Conservation (phyloP, 1,140 invertebrate species). For the Steinernema feltiae region DNA sequence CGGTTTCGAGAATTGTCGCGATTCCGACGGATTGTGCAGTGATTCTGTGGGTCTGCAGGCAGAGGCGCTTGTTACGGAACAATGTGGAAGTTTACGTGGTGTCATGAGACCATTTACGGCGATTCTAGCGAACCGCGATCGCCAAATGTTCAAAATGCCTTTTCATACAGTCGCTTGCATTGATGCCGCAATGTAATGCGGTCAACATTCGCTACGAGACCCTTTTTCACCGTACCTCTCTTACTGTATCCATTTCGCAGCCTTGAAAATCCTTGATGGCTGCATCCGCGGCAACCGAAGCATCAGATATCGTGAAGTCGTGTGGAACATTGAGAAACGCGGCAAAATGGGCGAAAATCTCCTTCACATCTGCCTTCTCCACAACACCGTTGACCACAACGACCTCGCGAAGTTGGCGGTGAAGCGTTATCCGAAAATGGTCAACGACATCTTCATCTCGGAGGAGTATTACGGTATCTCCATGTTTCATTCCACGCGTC, state of each 20-base stretch:
- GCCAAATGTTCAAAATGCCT: no score
- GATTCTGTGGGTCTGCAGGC: background rate
- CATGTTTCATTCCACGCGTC: no score
- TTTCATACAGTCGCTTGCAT: no score
- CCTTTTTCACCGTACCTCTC: background rate
- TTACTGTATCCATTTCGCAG: slow-evolving; percentile 11
- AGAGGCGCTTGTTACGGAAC: background rate
- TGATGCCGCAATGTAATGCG: no score
- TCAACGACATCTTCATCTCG: slow-evolving; percentile 87
- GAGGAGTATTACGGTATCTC: slow-evolving; percentile 89
- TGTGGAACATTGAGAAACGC: slow-evolving; percentile 82
- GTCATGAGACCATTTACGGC: no score
- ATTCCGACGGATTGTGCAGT: no score
- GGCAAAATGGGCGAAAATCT: slow-evolving; percentile 69
- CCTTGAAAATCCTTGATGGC: slow-evolving; percentile 33
- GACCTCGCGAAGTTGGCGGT: slow-evolving; percentile 85
- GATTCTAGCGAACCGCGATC: no score
- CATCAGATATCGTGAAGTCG: slow-evolving; percentile 71
- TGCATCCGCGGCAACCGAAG: slow-evolving; percentile 61
- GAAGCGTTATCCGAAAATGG: slow-evolving; percentile 83
- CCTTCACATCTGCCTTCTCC: slow-evolving; percentile 83
- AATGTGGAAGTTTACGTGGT: no score
- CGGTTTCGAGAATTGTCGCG: no score
- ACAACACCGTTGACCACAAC: slow-evolving; percentile 79
- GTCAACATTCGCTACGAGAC: no score